These are phyloP conservation scores for Pasiphila rectangulata DNA, from an alignment of 2,888 invertebrate species.

Conservation along the genomic window DNA sequence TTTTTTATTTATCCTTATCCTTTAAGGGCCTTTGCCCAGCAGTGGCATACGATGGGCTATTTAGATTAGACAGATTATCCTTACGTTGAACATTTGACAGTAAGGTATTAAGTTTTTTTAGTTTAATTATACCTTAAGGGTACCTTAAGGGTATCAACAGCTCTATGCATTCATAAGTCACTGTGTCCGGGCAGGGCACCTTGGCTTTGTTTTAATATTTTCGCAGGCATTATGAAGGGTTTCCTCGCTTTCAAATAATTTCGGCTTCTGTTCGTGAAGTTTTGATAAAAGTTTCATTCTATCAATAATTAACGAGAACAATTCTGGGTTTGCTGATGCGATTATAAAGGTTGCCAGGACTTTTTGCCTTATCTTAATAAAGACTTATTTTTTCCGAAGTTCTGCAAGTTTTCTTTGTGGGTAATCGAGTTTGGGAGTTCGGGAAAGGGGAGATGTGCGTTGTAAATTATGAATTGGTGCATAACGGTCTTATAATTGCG, in stretches of 20 bases:
- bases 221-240: slow-evolving; percentile 80
- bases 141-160: slow-evolving; percentile 34
- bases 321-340: slow-evolving; percentile 71
- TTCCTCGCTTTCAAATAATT: slow-evolving; percentile 80
- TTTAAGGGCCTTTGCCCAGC: too few relatives aligned
- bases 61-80: too few relatives aligned
- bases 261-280: slow-evolving; percentile 80
- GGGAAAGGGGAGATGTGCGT: slow-evolving; percentile 42
- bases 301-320: slow-evolving; percentile 80
- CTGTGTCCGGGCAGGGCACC: slow-evolving; percentile 74
- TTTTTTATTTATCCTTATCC: too few relatives aligned
- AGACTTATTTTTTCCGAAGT: slow-evolving; percentile 40
- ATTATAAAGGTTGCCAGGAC: slow-evolving; percentile 70
- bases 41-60: too few relatives aligned
- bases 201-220: slow-evolving; percentile 81
- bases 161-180: slow-evolving; percentile 52
- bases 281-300: slow-evolving; percentile 81
- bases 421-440: slow-evolving; percentile 54
- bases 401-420: slow-evolving; percentile 49
- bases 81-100: too few relatives aligned
- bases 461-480: slow-evolving; percentile 34
- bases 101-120: too few relatives aligned
- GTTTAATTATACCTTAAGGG: too few relatives aligned
- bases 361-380: slow-evolving; percentile 63
- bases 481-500: slow-evolving; percentile 26